These are phyloP conservation scores for Ciona savignyi DNA, from an alignment of 23 tunicate species.

Conservation along the genomic window DNA sequence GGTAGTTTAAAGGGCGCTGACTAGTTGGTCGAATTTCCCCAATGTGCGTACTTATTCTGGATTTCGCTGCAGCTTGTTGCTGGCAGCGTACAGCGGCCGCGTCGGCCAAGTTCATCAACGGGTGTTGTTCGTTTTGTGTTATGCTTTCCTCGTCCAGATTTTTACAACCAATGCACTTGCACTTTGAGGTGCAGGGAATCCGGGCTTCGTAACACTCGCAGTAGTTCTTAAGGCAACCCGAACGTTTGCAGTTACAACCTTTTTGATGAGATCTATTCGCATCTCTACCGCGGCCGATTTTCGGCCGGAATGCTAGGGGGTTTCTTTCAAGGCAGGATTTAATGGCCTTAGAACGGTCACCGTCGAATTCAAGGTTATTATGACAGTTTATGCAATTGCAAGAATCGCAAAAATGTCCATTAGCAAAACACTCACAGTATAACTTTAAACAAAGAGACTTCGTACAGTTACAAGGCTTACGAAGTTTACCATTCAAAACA, in stretches of 20 bases:
- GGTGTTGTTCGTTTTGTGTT: conserved; percentile 32
- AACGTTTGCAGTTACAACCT: conserved; percentile 95
- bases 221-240: conserved; percentile 92
- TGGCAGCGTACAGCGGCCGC: conserved; percentile 89
- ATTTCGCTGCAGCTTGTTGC: conserved; percentile 81
- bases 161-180: conserved; percentile 95
- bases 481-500: conserved; percentile 38
- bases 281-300: conserved; percentile 87
- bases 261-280: conserved; percentile 89
- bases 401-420: conserved; percentile 91
- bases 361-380: conserved; percentile 72
- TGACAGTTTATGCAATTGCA: conserved; percentile 92
- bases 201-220: conserved; percentile 97
- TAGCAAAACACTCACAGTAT: conserved; percentile 96
- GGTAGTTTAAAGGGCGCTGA: not conserved
- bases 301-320: conserved; percentile 83
- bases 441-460: conserved; percentile 91
- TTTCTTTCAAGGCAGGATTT: conserved; percentile 84
- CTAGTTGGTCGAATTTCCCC: conserved; percentile 55
- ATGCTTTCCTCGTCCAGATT: conserved; percentile 51
- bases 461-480: conserved; percentile 93
- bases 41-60: conserved; percentile 47
- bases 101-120: conserved; percentile 83
- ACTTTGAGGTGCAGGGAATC: conserved; percentile 83
- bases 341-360: conserved; percentile 83